These are phyloP conservation scores for Ifrita kowaldi DNA, from an alignment of 2,113 vertebrate genomes.

Conservation along the genomic window DNA sequence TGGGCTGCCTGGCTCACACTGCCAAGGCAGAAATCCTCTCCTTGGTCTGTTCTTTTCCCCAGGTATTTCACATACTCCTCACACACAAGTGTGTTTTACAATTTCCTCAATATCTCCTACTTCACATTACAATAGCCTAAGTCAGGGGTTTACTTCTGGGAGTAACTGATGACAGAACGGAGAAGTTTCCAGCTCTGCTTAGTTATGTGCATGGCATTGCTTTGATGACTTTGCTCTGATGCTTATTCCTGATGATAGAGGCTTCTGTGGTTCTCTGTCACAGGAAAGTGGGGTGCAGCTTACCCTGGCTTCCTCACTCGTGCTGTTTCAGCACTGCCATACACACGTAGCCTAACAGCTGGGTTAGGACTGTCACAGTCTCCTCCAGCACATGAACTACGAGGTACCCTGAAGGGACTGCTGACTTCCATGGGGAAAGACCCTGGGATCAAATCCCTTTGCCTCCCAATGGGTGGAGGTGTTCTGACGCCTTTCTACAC, in stretches of 20 bases:
- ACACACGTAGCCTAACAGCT: accelerated
- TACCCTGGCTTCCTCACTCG: not conserved
- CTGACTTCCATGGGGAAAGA: not conserved
- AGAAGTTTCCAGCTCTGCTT: not conserved
- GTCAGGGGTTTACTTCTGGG: not conserved
- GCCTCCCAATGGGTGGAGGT: not conserved
- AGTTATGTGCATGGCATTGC: not conserved
- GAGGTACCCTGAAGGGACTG: not conserved
- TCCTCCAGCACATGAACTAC: not conserved
- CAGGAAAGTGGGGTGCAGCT: not conserved
- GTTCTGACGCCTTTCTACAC: not conserved
- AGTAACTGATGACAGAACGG: not conserved
- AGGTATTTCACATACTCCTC: not conserved
- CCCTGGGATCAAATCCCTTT: not conserved
- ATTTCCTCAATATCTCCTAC: not conserved
- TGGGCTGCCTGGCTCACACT: not conserved
- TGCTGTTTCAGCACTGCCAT: not conserved
- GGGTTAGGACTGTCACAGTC: not conserved
- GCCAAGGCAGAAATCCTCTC: not conserved
- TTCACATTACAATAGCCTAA: not conserved
- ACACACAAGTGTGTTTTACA: not conserved
- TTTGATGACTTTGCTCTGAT: not conserved
- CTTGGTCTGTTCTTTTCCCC: not conserved
- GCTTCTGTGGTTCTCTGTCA: not conserved
- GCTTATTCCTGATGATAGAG: not conserved